Evolutionary conservation across 2,113 vertebrate genomes (phyloP).

Genomic region (Microtus richardsoni): DNA sequence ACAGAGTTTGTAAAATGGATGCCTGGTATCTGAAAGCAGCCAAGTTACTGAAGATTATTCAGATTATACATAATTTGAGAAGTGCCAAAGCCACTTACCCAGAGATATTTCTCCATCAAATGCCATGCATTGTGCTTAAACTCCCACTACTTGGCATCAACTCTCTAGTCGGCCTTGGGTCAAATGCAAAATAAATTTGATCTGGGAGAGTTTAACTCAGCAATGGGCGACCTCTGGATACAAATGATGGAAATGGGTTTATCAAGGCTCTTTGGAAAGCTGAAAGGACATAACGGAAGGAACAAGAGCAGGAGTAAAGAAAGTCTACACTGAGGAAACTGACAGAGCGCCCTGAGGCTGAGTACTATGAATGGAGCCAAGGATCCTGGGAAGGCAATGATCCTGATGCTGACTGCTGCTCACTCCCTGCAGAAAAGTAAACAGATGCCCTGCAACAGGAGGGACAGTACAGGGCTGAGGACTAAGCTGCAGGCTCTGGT

Average conservation of each 20-base stretch:
- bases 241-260: background rate
- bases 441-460: background rate
- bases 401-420: background rate
- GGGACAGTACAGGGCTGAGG: background rate
- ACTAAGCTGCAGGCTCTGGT: background rate
- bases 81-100: background rate
- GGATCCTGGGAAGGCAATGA: background rate
- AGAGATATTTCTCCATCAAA: constrained; percentile 6
- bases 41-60: background rate
- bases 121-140: background rate
- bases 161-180: background rate
- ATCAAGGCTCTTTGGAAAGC: constrained; percentile 29
- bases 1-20: constrained; percentile 44
- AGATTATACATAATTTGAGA: constrained; percentile 5
- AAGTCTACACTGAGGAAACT: background rate
- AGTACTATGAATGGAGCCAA: background rate
- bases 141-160: background rate
- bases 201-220: constrained; percentile 15
- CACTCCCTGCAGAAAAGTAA: background rate
- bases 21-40: background rate
- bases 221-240: background rate
- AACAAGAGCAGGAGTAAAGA: background rate
- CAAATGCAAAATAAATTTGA: constrained; percentile 17
- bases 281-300: constrained; percentile 15
- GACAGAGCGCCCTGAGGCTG: background rate